Base-by-base conservation (phyloP, 2,113 vertebrate genomes). In the Bathybates hornii region DNA sequence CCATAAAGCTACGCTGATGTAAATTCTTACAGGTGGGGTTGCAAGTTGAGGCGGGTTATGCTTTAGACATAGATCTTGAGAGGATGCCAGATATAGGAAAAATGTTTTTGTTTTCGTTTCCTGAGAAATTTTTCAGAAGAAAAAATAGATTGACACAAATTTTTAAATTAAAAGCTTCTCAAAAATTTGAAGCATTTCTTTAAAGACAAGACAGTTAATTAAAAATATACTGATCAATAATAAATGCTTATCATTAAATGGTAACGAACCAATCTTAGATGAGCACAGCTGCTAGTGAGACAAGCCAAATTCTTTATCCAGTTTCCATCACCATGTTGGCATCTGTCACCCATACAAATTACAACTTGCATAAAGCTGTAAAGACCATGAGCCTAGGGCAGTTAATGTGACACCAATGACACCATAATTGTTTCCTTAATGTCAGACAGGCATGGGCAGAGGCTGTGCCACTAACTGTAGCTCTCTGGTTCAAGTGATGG, bases 361-460 rank as follows among this genome's bases (percentile, higher is more conserved):
- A 85, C 5, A 79, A 80, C 82, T 38, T 80, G 66, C 80, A 85
- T 21, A 29, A 68, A 87, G 73, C 85, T 79, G 80, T 27, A 81
- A 88, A 92, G 68, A 90, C 68, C 41, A 8, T 2, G 3, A n/a
- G 48, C 61, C 85, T 61, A 12, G 50, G 73, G 3, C 79, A 5
- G 79, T 84, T 93, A 87, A 92, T 84, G 84, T 84, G 79, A 88
- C 21, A 85, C 63, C 85, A 85, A 50, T 86, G 90, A 92, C 84
- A 82, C 71, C 52, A 38, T 83, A 85, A 92, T 68, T 83, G 85
- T 87, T 89, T 63, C 85, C 89, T 89, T 81, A 84, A 86, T 89
- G 89, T 83, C 87, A 90, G 66, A 93, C 24, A 88, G 83, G 57
- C 9, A 83, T 13, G 16, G 61, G 32, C 81, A 84, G 85, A 78